A percentile compares a stretch with the other conserved stretches of the same genome.
Evolutionary conservation across 1,140 invertebrate species (phyloP).

Genomic region (Alviniconcha marisindica): DNA sequence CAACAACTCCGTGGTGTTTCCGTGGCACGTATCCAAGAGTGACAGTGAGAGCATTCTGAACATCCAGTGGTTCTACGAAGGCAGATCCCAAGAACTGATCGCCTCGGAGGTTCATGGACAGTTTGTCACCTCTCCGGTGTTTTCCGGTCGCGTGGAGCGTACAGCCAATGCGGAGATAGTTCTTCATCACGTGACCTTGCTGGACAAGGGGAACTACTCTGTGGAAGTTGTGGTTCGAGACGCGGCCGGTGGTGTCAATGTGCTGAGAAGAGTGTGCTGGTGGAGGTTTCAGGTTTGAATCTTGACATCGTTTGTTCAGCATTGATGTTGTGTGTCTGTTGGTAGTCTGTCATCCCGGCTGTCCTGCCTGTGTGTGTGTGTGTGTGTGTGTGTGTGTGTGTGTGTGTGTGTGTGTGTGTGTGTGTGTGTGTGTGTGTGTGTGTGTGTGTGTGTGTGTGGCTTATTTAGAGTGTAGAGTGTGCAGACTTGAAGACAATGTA

Average conservation of each 20-base stretch:
- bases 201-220: neutral
- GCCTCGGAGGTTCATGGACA: neutral
- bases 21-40: neutral
- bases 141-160: neutral
- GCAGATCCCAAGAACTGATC: neutral
- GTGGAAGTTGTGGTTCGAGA: neutral
- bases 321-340: no score
- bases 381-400: no score
- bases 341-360: no score
- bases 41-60: neutral
- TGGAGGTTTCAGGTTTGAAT: neutral
- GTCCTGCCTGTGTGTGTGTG: no score
- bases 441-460: no score
- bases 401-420: no score
- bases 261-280: neutral
- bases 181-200: neutral
- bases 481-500: no score
- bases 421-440: no score
- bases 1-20: neutral
- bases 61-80: conserved; percentile 19
- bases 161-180: neutral
- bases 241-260: neutral
- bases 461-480: no score
- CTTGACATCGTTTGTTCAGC: no score
- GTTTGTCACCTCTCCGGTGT: neutral